Evolutionary conservation across 2,888 invertebrate genomes (phyloP), one percentile per base, ranked within the genome.

Genomic region (Autographa pulchrina): DNA sequence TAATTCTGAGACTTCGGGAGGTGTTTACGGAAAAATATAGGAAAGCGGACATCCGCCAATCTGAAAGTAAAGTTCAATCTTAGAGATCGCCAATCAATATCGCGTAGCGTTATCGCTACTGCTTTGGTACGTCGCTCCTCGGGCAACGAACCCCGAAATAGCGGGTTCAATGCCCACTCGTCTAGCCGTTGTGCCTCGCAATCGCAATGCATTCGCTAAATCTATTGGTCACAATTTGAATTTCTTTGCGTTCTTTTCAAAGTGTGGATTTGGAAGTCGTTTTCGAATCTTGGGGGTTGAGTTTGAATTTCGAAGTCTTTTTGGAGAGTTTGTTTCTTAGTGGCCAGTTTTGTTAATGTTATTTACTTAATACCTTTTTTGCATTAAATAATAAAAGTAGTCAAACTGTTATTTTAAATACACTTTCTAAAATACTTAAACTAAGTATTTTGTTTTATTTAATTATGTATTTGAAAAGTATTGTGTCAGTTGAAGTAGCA

Each of bases 141-240:
- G 90, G 86, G 70, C 88, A 86, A 82, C 86, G 87, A 88, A 87
- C 88, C 78, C 86, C 87, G 76, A 87, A 88, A 82, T 78, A 68
- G 76, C 73, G 86, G 80, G 88, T 88, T 88, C 88, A 88, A 78
- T 81, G 88, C 76, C 83, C 81, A 82, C 62, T 81, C 72, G 86
- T 86, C 86, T 87, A 87, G 80, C 74, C 80, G 81, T 83, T 79
- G 82, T 70, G 68, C 76, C 83, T 73, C 77, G 78, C 78, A 72
- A 75, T 73, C 77, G 78, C 78, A 72, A 75, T 85, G 86, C 83
- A 83, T 80, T 80, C 81, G 82, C 80, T 54, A 79, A 81, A 75
- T 65, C 77, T 75, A 81, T 77, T 83, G 77, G 77, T 14, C 25
- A 58, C 54, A 72, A 75, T 79, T 76, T 77, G 58, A 70, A 82